phyloP scores from a whole-genome alignment of 2,888 invertebrate genomes.

The Eretmocerus hayati region DNA sequence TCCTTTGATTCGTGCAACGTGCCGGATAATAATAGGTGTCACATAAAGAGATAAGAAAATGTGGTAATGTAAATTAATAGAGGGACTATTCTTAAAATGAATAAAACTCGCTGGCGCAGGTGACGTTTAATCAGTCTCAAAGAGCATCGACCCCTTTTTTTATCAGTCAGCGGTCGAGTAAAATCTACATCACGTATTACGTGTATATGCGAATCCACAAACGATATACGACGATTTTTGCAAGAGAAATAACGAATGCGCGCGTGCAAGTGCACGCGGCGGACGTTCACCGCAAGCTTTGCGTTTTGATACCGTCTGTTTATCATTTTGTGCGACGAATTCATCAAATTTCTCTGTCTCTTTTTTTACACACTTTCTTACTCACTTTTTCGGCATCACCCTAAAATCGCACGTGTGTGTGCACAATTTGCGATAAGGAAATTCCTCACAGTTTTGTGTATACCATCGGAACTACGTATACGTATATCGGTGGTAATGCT shows the following conservation, averaged over 20 bases:
- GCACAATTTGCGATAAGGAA: conserved; percentile 6
- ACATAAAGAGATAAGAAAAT: too few species aligned
- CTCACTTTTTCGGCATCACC: too few species aligned
- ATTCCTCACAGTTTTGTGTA: conserved; percentile 9
- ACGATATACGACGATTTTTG: too few species aligned
- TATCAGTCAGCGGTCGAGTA: not conserved
- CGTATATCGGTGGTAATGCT: not conserved
- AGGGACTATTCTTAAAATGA: too few species aligned
- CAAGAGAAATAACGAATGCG: not conserved
- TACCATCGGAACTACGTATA: not conserved
- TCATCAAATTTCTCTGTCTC: too few species aligned
- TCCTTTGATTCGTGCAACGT: too few species aligned
- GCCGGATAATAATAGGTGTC: too few species aligned
- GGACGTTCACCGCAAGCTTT: conserved; percentile 12
- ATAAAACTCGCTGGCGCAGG: too few species aligned
- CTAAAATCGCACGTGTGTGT: conserved; percentile 4
- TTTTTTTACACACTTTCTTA: conserved; percentile 9
- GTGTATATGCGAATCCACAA: not conserved
- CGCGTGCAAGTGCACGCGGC: not conserved
- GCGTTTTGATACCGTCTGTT: not conserved
- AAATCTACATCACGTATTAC: not conserved
- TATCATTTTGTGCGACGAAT: conserved; percentile 6
- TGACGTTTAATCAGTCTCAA: not conserved
- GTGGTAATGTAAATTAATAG: too few species aligned
- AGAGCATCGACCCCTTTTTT: not conserved